Evolutionary conservation across 2,113 vertebrate species (phyloP).

Genomic region (Phainopepla nitens): DNA sequence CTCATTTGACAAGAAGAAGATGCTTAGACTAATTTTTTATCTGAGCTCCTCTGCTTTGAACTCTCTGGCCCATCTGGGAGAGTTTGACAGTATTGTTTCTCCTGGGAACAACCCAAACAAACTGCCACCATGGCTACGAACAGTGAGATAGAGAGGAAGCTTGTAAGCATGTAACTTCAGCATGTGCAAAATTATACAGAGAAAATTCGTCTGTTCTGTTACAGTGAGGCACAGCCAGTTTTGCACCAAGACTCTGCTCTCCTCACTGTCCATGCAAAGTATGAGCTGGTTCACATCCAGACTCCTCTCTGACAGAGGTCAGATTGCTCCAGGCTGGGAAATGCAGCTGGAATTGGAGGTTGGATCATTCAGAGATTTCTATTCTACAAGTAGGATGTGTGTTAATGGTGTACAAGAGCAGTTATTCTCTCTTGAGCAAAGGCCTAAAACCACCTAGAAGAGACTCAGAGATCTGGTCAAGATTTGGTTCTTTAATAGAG

Average conservation of each 20-base stretch:
- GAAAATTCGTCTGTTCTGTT: background rate
- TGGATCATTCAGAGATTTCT: background rate
- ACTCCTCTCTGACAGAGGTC: background rate
- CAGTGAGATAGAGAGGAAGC: background rate
- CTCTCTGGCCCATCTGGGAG: background rate
- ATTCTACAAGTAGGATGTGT: rapidly evolving
- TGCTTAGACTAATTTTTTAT: background rate
- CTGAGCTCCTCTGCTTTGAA: background rate
- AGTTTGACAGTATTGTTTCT: background rate
- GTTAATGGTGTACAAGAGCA: background rate
- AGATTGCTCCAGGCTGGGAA: background rate
- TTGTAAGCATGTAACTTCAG: background rate
- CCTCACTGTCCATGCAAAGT: background rate
- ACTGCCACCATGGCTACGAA: background rate
- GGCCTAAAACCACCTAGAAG: background rate
- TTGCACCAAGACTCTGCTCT: background rate
- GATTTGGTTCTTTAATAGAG: background rate
- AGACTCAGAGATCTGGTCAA: background rate
- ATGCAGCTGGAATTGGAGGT: background rate
- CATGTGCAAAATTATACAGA: background rate
- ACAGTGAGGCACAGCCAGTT: background rate
- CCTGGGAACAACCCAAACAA: background rate
- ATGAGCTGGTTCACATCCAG: background rate
- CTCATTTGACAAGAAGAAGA: background rate
- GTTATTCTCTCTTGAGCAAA: background rate